phyloP scores from a whole-genome alignment of 2,113 vertebrate species.

The Neogobius melanostomus region DNA sequence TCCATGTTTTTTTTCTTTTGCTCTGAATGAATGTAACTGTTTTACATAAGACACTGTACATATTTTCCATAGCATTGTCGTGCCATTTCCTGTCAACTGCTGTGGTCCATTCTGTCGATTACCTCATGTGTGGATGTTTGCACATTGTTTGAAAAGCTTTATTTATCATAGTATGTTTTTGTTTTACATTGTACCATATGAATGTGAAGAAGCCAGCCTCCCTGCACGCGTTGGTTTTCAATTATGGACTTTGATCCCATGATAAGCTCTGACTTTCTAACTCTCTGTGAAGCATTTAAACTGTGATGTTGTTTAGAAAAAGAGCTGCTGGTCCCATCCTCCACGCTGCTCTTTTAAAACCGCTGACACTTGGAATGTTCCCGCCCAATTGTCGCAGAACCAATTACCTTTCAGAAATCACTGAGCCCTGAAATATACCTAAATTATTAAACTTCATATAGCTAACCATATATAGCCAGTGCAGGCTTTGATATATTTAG shows the following conservation, averaged over 20 bases:
- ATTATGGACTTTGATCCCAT: conserved; percentile 44
- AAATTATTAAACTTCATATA: conserved; percentile 29
- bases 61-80: conserved; percentile 50
- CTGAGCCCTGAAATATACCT: conserved; percentile 50
- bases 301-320: conserved; percentile 1
- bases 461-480: conserved; percentile 16
- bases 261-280: conserved; percentile 45
- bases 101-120: conserved; percentile 47
- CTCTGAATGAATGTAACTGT: conserved; percentile 68
- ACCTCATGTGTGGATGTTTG: conserved; percentile 56
- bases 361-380: conserved; percentile 72
- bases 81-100: conserved; percentile 52
- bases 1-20: conserved; percentile 35
- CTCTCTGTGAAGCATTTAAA: conserved; percentile 48
- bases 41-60: conserved; percentile 63
- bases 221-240: conserved; percentile 35
- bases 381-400: conserved; percentile 33
- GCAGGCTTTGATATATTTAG: conserved; percentile 1
- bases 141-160: conserved; percentile 51
- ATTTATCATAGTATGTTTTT: conserved; percentile 37
- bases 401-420: conserved; percentile 46
- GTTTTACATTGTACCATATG: conserved; percentile 52
- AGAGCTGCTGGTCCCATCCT: conserved; percentile 16
- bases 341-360: conserved; percentile 49
- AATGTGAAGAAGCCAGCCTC: conserved; percentile 59